A percentile compares a stretch with the other conserved stretches of the same genome.
Conservation (phyloP, 2,113 vertebrate species). For the Zosterops borbonicus region DNA sequence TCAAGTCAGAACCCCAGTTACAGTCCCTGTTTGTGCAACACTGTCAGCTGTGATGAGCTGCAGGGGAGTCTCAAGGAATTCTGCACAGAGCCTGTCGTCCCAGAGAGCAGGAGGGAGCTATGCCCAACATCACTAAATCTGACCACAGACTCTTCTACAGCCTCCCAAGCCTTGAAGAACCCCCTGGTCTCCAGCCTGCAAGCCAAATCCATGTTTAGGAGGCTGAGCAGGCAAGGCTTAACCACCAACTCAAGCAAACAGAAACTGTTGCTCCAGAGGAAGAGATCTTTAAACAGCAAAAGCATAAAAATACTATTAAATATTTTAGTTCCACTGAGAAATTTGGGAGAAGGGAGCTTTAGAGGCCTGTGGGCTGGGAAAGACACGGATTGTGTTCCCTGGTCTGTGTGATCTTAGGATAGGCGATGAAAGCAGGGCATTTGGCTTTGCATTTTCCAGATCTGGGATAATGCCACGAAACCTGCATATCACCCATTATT, state of each 20-base stretch:
- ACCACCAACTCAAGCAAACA: background rate
- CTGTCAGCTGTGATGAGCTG: background rate
- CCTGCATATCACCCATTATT: background rate
- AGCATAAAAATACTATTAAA: background rate
- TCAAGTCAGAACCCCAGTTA: background rate
- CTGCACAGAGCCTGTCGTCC: background rate
- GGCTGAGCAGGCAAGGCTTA: background rate
- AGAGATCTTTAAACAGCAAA: background rate
- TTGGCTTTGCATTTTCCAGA: background rate
- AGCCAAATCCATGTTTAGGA: background rate
- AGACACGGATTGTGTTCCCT: background rate
- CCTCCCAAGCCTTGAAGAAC: background rate
- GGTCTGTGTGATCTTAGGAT: background rate
- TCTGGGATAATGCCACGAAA: background rate
- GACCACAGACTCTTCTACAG: background rate
- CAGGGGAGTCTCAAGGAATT: background rate
- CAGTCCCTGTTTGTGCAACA: background rate
- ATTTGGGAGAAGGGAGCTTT: background rate
- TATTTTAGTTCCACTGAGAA: background rate
- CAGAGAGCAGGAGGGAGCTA: background rate
- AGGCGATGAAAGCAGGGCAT: background rate
- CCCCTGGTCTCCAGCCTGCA: background rate
- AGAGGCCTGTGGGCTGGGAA: background rate
- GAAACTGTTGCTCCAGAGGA: background rate
- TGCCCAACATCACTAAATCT: background rate